phyloP scores from a whole-genome alignment of 2,797 vertebrate genomes.

The Muraenolepis orangiensis region DNA sequence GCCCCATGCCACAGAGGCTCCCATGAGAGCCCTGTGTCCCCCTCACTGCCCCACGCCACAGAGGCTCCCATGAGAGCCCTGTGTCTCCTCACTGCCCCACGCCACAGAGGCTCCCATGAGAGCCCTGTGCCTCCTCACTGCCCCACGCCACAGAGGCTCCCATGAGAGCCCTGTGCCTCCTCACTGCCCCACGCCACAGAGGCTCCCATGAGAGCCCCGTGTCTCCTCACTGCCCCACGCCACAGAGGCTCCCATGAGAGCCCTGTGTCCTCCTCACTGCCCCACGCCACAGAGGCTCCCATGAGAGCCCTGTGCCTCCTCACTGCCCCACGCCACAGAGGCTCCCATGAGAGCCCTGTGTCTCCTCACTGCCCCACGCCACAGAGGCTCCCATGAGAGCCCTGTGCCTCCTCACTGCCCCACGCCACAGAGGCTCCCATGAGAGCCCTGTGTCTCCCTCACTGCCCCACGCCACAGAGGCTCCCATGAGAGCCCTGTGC shows the following conservation, averaged over 20 bases:
- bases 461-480: conserved; percentile 39
- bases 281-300: conserved; percentile 60
- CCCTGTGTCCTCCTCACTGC: conserved; percentile 63
- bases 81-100: no score
- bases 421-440: conserved; percentile 64
- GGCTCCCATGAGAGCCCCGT: conserved; percentile 74
- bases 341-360: conserved; percentile 75
- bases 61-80: no score
- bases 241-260: conserved; percentile 68
- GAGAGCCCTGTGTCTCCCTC: conserved; percentile 68
- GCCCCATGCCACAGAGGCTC: conserved; percentile 58
- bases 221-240: conserved; percentile 48
- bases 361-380: conserved; percentile 44
- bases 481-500: conserved; percentile 76
- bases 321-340: conserved; percentile 33
- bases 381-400: conserved; percentile 69
- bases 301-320: conserved; percentile 71
- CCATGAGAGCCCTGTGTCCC: conserved; percentile 46
- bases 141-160: conserved; percentile 58
- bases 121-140: no score
- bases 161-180: conserved; percentile 72
- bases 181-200: conserved; percentile 30
- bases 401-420: conserved; percentile 63
- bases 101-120: no score
- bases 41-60: conserved; percentile 51